These are phyloP conservation scores for Andricus curvator DNA, from an alignment of 2,888 invertebrate species.

Conservation along the genomic window DNA sequence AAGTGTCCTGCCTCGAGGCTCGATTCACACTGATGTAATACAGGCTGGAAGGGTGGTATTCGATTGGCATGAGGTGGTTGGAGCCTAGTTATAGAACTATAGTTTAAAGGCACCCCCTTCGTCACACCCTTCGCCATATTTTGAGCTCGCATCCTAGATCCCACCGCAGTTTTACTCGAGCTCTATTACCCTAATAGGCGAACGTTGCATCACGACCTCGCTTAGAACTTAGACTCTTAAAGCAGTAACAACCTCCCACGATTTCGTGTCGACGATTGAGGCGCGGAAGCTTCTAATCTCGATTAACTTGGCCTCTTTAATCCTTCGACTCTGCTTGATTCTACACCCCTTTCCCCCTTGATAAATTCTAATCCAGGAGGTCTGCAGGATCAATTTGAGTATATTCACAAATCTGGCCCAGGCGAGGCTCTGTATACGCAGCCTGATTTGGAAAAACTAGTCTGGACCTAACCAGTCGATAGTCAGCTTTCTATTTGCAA, in stretches of 20 bases:
- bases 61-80: slow-evolving; percentile 58
- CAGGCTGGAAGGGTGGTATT: slow-evolving; percentile 63
- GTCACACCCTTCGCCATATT: slow-evolving; percentile 62
- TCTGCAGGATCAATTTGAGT: not conserved
- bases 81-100: slow-evolving; percentile 50
- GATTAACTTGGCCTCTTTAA: slow-evolving; percentile 50
- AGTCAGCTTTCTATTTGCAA: no score
- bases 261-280: slow-evolving; percentile 52
- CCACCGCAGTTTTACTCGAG: slow-evolving; percentile 34
- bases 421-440: no score
- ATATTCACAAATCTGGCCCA: not conserved
- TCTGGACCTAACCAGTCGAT: no score
- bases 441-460: no score
- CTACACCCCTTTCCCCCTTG: not conserved
- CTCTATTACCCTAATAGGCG: slow-evolving; percentile 61
- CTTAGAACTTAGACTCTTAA: slow-evolving; percentile 34
- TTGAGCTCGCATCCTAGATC: slow-evolving; percentile 42
- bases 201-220: slow-evolving; percentile 59
- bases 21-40: slow-evolving; percentile 69
- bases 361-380: not conserved
- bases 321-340: not conserved
- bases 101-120: slow-evolving; percentile 62
- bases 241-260: slow-evolving; percentile 53
- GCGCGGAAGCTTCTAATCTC: slow-evolving; percentile 57
- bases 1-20: slow-evolving; percentile 62